Evolutionary conservation across 1,140 invertebrate genomes (phyloP), one percentile per base, ranked within the genome.

Genomic region (Rhyacophila brunnea): DNA sequence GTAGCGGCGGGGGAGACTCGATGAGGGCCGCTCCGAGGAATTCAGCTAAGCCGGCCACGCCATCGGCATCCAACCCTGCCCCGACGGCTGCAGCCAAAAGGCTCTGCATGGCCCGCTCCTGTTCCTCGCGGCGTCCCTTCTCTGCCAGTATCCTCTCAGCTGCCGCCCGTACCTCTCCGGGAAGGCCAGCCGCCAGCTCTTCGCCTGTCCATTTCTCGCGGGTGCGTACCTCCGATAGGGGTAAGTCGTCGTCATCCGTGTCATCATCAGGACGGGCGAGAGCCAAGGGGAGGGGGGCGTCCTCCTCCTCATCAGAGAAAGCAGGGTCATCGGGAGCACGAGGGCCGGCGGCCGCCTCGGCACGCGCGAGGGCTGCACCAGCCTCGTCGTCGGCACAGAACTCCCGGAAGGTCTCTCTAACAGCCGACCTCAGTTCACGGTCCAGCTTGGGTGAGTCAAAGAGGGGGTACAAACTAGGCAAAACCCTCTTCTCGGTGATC

Each of bases 361-460:
- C 80, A 34, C 80, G 70, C 68, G 57, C 72, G 70, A 69, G 80
- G 70, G 60, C 81, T 79, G 68, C 78, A 5, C 23, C 23, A 77
- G 43, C 73, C 63, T 67, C 78, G 65, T 81, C 81, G 15, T 74
- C 80, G 1, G 60, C 81, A 68, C 92, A 95, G 75, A 97, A 96
- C 76, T 97, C 94, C 67, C 89, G 86, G 71, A 97, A 97, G 51
- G 89, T 92, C 68, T 95, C 93, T 60, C 90, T 82, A 45, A 98
- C 88, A 70, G 94, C 88, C 55, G 81, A 83, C 42, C 92, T 79
- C 47, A 98, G 77, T 73, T 98, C 95, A 65, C 87, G 82, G 74
- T 98, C 95, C 53, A 98, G 78, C 74, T 96, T 96, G 9, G 88
- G 87, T 72, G 92, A 96, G 68, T 97, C 94, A 78, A 98, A 96